A percentile compares a stretch with the other conserved stretches of the same genome.
phyloP scores from a whole-genome alignment of 2,113 vertebrate genomes.

The Hystrix brachyura region DNA sequence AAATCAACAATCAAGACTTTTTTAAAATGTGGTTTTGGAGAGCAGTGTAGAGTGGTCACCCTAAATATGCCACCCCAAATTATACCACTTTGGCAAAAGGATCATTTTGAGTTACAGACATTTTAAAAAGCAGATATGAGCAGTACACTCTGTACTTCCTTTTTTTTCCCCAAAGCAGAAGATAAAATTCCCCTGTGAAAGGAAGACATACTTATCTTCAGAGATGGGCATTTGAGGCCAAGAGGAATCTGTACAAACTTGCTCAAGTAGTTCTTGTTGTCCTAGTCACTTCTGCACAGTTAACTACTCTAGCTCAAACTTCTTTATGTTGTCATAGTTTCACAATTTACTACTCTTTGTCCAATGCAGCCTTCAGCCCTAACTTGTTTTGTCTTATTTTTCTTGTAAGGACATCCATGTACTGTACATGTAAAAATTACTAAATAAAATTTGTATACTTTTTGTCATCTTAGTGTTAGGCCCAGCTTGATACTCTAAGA shows the following conservation, averaged over 20 bases:
- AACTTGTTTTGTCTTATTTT: neutral
- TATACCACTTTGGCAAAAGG: neutral
- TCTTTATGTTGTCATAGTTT: neutral
- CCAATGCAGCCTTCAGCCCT: neutral
- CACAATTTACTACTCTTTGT: neutral
- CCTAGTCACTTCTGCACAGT: neutral
- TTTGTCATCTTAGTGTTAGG: neutral
- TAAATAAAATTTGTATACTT: neutral
- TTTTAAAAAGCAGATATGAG: neutral
- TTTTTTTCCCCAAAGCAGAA: neutral
- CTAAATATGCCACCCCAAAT: neutral
- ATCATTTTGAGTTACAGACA: neutral
- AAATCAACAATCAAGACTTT: neutral
- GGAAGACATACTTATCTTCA: neutral
- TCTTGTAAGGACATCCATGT: neutral
- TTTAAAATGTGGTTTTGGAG: slow-evolving; percentile 16
- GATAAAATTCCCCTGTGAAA: neutral
- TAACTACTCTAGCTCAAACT: neutral
- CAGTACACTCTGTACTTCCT: neutral
- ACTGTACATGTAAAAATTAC: neutral
- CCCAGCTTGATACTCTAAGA: neutral
- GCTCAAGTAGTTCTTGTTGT: neutral
- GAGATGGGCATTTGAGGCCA: neutral
- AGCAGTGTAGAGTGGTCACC: neutral
- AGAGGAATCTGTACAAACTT: neutral